A percentile compares a stretch with the other conserved stretches of the same genome.
Conservation (phyloP, 2,888 invertebrate species). For the Calliopum simillimum region DNA sequence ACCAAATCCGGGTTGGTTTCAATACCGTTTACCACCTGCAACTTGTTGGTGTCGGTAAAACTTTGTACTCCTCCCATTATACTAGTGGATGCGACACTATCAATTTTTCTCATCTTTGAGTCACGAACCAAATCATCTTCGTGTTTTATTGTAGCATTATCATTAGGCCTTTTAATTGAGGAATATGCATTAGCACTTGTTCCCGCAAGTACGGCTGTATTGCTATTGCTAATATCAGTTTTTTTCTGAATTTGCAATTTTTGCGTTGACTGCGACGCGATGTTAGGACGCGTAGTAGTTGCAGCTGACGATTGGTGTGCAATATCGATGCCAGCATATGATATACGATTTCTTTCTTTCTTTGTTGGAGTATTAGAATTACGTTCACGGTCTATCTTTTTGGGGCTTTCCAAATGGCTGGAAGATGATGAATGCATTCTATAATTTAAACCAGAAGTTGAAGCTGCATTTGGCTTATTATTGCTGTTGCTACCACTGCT, state of each 20-base stretch:
- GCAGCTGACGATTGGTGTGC: slow-evolving; percentile 37
- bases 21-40: slow-evolving; percentile 72
- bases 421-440: slow-evolving; percentile 53
- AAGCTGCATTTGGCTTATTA: slow-evolving; percentile 49
- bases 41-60: slow-evolving; percentile 49
- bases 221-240: slow-evolving; percentile 38
- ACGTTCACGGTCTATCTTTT: slow-evolving; percentile 54
- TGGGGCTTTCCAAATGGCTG: slow-evolving; percentile 61
- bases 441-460: slow-evolving; percentile 46
- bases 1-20: slow-evolving; percentile 80
- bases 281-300: slow-evolving; percentile 37
- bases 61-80: slow-evolving; percentile 8
- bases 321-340: slow-evolving; percentile 36
- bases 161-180: slow-evolving; percentile 56
- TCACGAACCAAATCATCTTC: slow-evolving; percentile 61
- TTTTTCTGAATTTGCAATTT: slow-evolving; percentile 46
- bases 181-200: slow-evolving; percentile 44
- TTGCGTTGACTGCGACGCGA: slow-evolving; percentile 51
- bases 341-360: slow-evolving; percentile 62
- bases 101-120: slow-evolving; percentile 61
- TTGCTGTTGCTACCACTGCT: slow-evolving; percentile 47
- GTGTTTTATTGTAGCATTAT: slow-evolving; percentile 50
- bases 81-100: slow-evolving; percentile 41
- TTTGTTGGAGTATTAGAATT: slow-evolving; percentile 58
- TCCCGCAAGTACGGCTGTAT: slow-evolving; percentile 50